Base-by-base conservation (phyloP, 2,797 vertebrate genomes). In the Molothrus aeneus region DNA sequence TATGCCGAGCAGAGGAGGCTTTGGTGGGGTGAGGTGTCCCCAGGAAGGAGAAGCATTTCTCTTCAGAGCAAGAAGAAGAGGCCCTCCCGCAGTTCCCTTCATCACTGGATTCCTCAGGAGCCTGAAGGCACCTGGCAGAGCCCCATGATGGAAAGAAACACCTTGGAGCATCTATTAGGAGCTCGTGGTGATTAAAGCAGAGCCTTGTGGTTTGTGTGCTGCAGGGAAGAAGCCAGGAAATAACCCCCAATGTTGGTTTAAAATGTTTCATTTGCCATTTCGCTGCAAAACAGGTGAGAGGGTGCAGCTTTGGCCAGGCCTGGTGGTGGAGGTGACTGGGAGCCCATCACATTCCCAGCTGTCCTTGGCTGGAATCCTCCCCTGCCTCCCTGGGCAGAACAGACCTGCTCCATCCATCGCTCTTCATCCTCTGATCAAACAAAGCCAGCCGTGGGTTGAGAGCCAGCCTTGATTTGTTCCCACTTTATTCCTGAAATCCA, bases 31-130 rank as follows among this genome's bases (percentile, higher is more conserved):
- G 40, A 85, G 84, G 14, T 90, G 80, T 60, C 86, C 94, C 61
- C 84, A 54, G 74, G 36, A 86, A 48, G 90, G 79, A 95, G 92
- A 86, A 54, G 85, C 66, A 88, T 97, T 95, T 85, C 56, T 4
- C 71, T 74, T 60, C 70, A n/a, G 42, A 64, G 80, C 18, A 36
- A n/a, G 65, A 88, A 26, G 60, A 43, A 71, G 84, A 94, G 47
- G 83, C 73, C 82, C 90, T 85, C 87, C 90, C 47, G 84, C 29
- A 0, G 65, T 48, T 87, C 60, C 19, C 80, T 94, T 89, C 80
- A 93, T 92, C 94, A 18, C 71, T 7, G 65, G 3, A 34, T 56
- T 57, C 92, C 56, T 75, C 18, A 11, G 94, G 83, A 87, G 85
- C 87, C 40, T 15, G 65, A 38, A 90, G 80, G 91, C 45, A 19